phyloP scores from a whole-genome alignment of 2,797 vertebrate species.

The Cryptoprocta ferox region DNA sequence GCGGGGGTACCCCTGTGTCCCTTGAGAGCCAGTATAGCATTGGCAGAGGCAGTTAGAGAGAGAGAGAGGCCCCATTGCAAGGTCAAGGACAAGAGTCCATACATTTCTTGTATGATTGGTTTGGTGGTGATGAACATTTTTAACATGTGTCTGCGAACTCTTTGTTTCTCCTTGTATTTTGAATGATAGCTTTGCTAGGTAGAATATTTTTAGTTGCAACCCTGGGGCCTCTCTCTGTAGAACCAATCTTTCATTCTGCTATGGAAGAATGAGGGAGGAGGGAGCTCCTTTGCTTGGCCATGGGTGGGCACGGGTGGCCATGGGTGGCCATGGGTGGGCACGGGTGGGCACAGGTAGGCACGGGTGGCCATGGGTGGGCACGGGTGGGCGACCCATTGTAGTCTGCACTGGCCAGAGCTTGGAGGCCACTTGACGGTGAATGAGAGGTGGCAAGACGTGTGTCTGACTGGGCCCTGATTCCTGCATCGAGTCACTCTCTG shows the following conservation, averaged over 20 bases:
- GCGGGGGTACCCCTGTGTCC: not conserved
- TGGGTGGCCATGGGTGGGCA: no score
- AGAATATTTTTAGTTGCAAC: no score
- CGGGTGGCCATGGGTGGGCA: no score
- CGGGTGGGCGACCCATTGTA: accelerated
- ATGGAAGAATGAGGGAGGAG: not conserved
- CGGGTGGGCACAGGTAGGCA: no score
- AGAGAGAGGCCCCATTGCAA: no score
- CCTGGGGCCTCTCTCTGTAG: not conserved
- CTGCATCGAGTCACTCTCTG: not conserved
- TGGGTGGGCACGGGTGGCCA: no score
- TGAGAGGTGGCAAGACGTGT: not conserved
- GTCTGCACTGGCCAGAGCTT: not conserved
- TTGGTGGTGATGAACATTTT: no score
- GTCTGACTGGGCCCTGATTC: not conserved
- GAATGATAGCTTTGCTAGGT: no score
- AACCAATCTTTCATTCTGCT: not conserved
- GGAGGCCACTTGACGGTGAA: not conserved
- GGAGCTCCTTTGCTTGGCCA: not conserved
- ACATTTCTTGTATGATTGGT: no score
- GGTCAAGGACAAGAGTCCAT: not conserved
- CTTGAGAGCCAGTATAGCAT: not conserved
- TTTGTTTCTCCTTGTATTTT: no score
- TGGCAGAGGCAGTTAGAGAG: no score
- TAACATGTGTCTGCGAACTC: no score